phyloP scores from a whole-genome alignment of 2,888 invertebrate species.

The Carpatolechia fugitivella region DNA sequence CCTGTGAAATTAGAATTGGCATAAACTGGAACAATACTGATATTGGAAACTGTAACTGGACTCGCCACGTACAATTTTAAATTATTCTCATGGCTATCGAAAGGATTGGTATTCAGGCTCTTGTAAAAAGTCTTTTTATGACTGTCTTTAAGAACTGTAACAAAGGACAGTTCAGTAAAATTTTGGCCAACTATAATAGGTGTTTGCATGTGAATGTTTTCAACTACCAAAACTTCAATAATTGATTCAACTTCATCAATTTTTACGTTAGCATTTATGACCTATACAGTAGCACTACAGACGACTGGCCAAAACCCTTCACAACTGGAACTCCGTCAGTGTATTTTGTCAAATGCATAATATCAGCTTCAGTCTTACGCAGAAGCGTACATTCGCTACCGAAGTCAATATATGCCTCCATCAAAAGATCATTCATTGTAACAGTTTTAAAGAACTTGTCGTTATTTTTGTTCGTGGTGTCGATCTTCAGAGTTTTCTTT shows the following conservation, averaged over 20 bases:
- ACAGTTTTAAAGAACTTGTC: too few relatives aligned
- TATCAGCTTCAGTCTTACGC: background rate
- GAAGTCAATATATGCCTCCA: background rate
- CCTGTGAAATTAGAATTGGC: constrained; percentile 4
- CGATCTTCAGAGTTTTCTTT: too few relatives aligned
- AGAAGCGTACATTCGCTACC: too few relatives aligned
- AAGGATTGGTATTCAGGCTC: too few relatives aligned
- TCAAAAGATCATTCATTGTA: too few relatives aligned
- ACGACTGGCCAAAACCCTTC: constrained; percentile 16
- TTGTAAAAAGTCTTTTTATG: constrained; percentile 5
- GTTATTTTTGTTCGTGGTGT: too few relatives aligned
- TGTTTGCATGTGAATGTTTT: constrained; percentile 4
- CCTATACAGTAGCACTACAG: background rate
- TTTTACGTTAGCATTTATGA: background rate
- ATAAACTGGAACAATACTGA: background rate
- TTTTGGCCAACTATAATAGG: constrained; percentile 15
- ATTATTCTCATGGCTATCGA: too few relatives aligned
- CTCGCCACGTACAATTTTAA: background rate
- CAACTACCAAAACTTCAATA: constrained; percentile 6
- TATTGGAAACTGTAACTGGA: background rate
- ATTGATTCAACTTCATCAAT: constrained; percentile 11
- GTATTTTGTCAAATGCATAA: too few relatives aligned
- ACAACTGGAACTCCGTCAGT: too few relatives aligned
- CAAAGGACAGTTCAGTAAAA: constrained; percentile 13
- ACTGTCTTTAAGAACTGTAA: constrained; percentile 11